A percentile compares a stretch with the other conserved stretches of the same genome.
Conservation (phyloP, 1,140 invertebrate species). For the Drosophila murphyi region DNA sequence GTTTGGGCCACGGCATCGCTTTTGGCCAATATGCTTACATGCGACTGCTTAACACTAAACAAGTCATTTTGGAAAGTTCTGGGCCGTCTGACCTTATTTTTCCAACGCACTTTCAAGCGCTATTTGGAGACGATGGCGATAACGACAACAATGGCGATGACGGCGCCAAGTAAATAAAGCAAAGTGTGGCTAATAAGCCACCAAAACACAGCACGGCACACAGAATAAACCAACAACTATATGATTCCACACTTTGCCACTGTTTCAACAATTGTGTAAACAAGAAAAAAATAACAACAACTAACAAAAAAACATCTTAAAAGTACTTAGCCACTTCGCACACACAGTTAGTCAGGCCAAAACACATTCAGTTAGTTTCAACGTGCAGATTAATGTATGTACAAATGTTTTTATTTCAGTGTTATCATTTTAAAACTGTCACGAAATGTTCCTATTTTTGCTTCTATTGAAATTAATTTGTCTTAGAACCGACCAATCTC, state of each 20-base stretch:
- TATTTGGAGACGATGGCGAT: slow-evolving; percentile 34
- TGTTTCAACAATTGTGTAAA: slow-evolving; percentile 66
- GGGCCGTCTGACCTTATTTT: slow-evolving; percentile 67
- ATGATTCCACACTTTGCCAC: slow-evolving; percentile 63
- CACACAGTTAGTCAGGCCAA: slow-evolving; percentile 16
- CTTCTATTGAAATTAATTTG: neutral
- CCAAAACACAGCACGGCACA: slow-evolving; percentile 27
- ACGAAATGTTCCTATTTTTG: neutral
- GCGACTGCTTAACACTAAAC: slow-evolving; percentile 27
- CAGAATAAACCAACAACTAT: slow-evolving; percentile 19
- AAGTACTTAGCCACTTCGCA: slow-evolving; percentile 18
- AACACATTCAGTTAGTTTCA: slow-evolving; percentile 4
- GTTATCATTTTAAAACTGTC: neutral
- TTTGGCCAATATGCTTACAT: slow-evolving; percentile 45
- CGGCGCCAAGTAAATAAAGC: slow-evolving; percentile 52
- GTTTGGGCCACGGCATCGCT: slow-evolving; percentile 48
- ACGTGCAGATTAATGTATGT: slow-evolving; percentile 9
- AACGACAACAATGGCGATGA: slow-evolving; percentile 32
- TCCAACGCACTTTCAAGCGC: slow-evolving; percentile 40
- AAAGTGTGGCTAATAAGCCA: slow-evolving; percentile 71
- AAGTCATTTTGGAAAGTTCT: slow-evolving; percentile 72
- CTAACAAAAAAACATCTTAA: slow-evolving; percentile 26
- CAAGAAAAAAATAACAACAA: slow-evolving; percentile 30
- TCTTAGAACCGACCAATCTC: neutral
- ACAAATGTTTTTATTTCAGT: neutral